Base-by-base conservation (phyloP, 2,113 vertebrate species). In the Phodopus roborovskii region DNA sequence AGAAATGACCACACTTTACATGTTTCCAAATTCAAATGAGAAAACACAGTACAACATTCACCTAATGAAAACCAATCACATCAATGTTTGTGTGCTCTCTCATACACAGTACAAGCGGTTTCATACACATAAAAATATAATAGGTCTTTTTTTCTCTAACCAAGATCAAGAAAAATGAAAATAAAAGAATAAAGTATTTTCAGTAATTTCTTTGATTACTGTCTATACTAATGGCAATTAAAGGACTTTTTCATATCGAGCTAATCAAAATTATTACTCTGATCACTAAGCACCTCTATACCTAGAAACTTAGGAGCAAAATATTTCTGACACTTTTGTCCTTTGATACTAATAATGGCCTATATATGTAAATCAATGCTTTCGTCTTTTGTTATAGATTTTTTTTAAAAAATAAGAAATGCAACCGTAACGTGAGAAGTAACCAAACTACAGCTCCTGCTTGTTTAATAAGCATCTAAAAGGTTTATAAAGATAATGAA, bases 1-100 rank as follows among this genome's bases (percentile, higher is more conserved):
- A 96, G 97, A 85, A 91, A 78, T 90, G 90, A 97, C 96, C 89
- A 93, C 86, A 96, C 0, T 82, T 97, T 97, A 98, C 91, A 97
- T 97, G 78, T 84, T 97, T 98, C 97, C 88, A 97, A 66, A 28
- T 88, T 95, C 71, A 97, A 74, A 60, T 71, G 45, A 79, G 45
- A 97, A 95, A 94, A 96, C 39, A 83, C 28, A 95, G 91, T 91
- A 39, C 36, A 93, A 95, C 81, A 86, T 62, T 68, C 81, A 85
- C 58, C 56, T 71, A 92, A 0, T 93, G 81, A 91, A 97, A 78
- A 42, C 81, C 96, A 88, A 56, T 77, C 90, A 50, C 93, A 33
- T 66, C n/a, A 94, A 86, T 15, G 81, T 62, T 83, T 16, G 16
- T 26, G 19, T 22, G 13, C 19, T 7, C 30, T 16, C 45, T n/a